Evolutionary conservation across 2,113 vertebrate genomes (phyloP).

Genomic region (Elaphurus davidianus): DNA sequence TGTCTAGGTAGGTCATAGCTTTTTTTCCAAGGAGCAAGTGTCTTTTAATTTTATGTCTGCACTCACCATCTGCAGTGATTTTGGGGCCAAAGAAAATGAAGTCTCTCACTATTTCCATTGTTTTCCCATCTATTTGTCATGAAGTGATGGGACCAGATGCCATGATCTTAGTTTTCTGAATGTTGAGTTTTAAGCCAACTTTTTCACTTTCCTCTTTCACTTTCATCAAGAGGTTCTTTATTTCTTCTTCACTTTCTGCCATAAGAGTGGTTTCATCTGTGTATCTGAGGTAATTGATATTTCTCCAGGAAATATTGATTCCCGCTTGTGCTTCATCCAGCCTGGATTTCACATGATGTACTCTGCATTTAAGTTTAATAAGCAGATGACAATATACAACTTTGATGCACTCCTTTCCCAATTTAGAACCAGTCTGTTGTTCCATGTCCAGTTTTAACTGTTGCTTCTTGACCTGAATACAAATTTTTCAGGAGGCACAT

Average conservation of each 20-base stretch:
- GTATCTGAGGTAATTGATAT: background rate
- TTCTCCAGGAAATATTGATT: background rate
- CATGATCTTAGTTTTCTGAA: background rate
- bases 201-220: background rate
- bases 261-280: background rate
- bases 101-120: background rate
- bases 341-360: background rate
- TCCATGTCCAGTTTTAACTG: background rate
- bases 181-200: background rate
- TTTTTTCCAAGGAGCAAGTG: background rate
- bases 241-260: background rate
- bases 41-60: background rate
- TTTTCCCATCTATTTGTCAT: background rate
- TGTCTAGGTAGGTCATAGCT: background rate
- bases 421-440: background rate
- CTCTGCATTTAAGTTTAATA: background rate
- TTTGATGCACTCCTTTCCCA: background rate
- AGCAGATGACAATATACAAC: background rate
- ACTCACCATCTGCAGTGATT: background rate
- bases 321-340: background rate
- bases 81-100: background rate
- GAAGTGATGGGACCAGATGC: background rate
- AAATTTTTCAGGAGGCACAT: background rate
- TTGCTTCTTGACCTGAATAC: background rate
- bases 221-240: background rate